phyloP scores from a whole-genome alignment of 2,113 vertebrate species.

The Mastomys natalensis region DNA sequence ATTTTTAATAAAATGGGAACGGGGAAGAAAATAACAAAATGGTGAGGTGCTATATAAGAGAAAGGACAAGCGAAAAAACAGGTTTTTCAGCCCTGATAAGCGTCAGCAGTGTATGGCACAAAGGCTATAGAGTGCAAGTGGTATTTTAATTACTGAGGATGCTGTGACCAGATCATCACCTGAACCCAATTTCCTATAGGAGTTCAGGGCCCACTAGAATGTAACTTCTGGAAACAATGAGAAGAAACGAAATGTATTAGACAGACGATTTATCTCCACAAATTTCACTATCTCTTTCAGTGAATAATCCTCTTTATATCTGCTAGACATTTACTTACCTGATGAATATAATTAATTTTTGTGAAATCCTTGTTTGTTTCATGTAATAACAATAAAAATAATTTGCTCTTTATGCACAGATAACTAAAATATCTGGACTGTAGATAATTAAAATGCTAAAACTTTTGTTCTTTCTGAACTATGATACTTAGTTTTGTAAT shows the following conservation, averaged over 20 bases:
- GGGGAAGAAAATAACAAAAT: not conserved
- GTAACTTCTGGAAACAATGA: not conserved
- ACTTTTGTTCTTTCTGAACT: not conserved
- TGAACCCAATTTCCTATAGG: not conserved
- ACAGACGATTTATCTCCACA: not conserved
- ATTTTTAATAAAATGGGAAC: not conserved
- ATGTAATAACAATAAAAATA: not conserved
- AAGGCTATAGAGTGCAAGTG: not conserved
- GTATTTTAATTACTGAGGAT: not conserved
- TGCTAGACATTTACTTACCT: conserved; percentile 4
- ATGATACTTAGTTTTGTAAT: not conserved
- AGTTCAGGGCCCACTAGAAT: not conserved
- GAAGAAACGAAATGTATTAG: not conserved
- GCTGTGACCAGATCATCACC: not conserved
- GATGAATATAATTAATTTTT: conserved; percentile 19
- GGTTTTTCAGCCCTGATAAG: not conserved
- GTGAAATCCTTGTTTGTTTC: not conserved
- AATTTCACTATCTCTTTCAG: conserved; percentile 61
- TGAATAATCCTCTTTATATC: conserved; percentile 34
- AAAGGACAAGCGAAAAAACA: not conserved
- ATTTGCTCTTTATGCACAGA: not conserved
- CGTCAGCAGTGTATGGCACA: not conserved
- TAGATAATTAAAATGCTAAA: conserved; percentile 11
- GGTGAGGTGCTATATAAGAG: not conserved
- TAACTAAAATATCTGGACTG: conserved; percentile 3